Base-by-base conservation (phyloP, 2,113 vertebrate species). In the Platysteira castanea region DNA sequence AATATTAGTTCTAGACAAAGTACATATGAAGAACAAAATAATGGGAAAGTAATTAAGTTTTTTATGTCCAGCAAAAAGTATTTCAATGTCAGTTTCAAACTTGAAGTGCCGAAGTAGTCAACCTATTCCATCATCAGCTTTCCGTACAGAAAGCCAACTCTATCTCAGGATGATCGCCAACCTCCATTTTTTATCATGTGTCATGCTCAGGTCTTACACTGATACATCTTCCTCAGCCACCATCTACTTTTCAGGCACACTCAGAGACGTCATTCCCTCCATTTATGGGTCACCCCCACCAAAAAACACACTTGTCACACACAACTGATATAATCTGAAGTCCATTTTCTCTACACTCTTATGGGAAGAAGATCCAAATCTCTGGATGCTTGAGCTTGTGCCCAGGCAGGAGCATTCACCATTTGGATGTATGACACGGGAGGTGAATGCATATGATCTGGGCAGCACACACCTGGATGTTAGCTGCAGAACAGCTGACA, bases 381-480 rank as follows among this genome's bases (percentile, higher is more conserved):
- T 13, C n/a, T 14, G 31, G 39, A 47, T 28, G 41, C 19, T 39
- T 41, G 15, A 78, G 74, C 28, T 57, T 5, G 3, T 37, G 69
- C 22, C 27, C 8, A 30, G 24, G 31, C 46, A 94, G 61, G 1
- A 76, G 20, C 61, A 63, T 21, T 57, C 46, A 37, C 22, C 26
- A 17, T 13, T 11, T 1, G 1, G 28, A 75, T 69, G 28, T 22
- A 23, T 0, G 0, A 21, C 20, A 24, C 0, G 0, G 13, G 26
- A 87, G 26, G 30, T 31, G 52, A 87, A 67, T 0, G 1, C 27
- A 41, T 21, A 1, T 1, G 4, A 41, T 33, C 16, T 30, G 30
- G 9, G 44, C 8, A 52, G 84, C 31, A 54, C 3, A 7, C 4
- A 59, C 5, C 26, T 76, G 57, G 30, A 22, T 28, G n/a, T 1